Conservation (phyloP, 2,113 vertebrate genomes). For the Phodopus roborovskii region DNA sequence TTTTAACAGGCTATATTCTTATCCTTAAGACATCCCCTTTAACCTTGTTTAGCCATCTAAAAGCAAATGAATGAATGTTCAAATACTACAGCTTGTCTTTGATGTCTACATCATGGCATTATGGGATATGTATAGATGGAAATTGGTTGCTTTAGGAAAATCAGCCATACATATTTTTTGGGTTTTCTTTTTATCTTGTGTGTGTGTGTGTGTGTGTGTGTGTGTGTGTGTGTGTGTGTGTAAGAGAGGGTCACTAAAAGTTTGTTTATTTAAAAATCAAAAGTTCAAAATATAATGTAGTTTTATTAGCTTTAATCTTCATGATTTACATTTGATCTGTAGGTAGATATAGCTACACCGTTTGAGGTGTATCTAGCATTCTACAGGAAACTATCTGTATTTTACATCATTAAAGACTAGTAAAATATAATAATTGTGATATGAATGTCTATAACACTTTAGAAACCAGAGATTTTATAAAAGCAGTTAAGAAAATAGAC, state of each 20-base stretch:
- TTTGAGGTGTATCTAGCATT: not conserved
- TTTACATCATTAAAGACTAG: not conserved
- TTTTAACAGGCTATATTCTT: not conserved
- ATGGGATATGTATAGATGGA: not conserved
- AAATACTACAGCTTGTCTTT: not conserved
- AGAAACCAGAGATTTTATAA: not conserved
- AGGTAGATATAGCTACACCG: not conserved
- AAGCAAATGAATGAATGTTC: too few species aligned
- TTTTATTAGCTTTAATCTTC: not conserved
- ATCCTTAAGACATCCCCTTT: not conserved
- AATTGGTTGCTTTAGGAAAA: not conserved
- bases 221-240: not conserved
- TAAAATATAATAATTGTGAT: not conserved
- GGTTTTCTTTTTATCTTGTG: not conserved
- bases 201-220: too few species aligned
- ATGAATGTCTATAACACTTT: not conserved
- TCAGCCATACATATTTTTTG: not conserved
- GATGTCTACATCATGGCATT: not conserved
- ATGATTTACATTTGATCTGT: not conserved
- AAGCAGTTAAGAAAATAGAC: not conserved
- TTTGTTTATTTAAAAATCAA: too few species aligned
- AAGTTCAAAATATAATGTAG: fast-evolving
- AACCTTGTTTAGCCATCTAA: not conserved
- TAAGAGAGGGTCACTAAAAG: too few species aligned
- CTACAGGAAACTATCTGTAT: not conserved